Percentiles rank a stretch among this genome's conserved stretches.
Evolutionary conservation across 1,140 invertebrate species (phyloP).

Genomic region (Dufourea novaeangliae): DNA sequence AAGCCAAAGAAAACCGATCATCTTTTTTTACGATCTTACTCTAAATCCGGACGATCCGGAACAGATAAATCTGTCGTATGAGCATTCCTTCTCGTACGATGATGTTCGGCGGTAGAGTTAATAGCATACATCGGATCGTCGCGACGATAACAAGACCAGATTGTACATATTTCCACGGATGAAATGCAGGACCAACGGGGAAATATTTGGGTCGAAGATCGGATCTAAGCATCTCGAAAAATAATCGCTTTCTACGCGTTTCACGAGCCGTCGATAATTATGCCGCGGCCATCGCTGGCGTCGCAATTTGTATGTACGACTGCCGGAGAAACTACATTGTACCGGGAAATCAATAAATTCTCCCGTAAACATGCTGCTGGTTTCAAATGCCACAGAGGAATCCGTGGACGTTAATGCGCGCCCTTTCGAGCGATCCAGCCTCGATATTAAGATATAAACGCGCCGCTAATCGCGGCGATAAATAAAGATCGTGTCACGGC

Average conservation of each 20-base stretch:
- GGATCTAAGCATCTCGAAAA: slow-evolving; percentile 18
- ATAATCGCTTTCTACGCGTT: slow-evolving; percentile 66
- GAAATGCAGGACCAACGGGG: not conserved
- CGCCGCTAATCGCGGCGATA: not conserved
- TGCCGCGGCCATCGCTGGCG: slow-evolving; percentile 33
- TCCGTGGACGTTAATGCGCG: not conserved
- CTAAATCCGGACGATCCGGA: too few relatives aligned
- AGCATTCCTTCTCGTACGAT: too few relatives aligned
- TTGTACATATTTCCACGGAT: not conserved
- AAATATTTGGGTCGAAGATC: slow-evolving; percentile 19
- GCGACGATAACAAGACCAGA: not conserved
- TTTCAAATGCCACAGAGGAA: slow-evolving; percentile 15
- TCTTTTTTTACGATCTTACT: not conserved
- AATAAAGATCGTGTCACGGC: not conserved
- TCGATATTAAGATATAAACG: slow-evolving; percentile 31
- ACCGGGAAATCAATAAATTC: slow-evolving; percentile 48
- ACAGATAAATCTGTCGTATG: too few relatives aligned
- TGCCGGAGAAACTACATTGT: slow-evolving; percentile 52
- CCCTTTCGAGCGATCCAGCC: not conserved
- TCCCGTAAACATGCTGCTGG: slow-evolving; percentile 9
- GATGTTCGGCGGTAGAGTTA: not conserved
- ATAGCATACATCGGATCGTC: not conserved
- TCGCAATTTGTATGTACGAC: slow-evolving; percentile 44
- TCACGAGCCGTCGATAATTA: slow-evolving; percentile 62
- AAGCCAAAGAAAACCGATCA: not conserved